Conservation (phyloP, 2,113 vertebrate genomes). For the Tamias sibiricus region DNA sequence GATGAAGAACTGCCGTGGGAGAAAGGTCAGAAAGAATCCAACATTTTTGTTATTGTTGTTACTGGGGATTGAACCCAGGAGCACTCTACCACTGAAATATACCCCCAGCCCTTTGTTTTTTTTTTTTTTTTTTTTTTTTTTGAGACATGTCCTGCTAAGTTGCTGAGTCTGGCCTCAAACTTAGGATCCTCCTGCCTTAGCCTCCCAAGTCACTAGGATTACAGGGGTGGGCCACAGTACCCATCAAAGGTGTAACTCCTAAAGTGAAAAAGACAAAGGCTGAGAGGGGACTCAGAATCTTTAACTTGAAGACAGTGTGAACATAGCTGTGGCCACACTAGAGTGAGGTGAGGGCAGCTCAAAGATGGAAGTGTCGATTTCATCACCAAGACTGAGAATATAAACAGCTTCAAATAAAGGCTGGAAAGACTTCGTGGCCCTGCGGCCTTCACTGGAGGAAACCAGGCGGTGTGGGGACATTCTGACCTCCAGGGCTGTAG, state of each 20-base stretch:
- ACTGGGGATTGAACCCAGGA: no score
- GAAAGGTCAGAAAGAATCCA: not conserved
- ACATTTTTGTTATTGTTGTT: not conserved
- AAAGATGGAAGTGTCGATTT: not conserved
- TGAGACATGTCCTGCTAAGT: no score
- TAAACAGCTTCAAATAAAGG: not conserved
- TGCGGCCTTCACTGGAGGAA: not conserved
- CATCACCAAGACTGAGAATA: not conserved
- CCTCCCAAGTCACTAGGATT: no score
- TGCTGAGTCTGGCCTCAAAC: no score
- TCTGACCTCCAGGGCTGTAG: not conserved
- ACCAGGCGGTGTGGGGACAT: not conserved
- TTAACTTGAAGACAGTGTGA: not conserved
- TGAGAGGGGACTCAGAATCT: not conserved
- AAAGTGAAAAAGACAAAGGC: not conserved
- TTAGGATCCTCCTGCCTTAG: no score
- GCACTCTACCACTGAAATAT: no score
- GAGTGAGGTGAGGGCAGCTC: not conserved
- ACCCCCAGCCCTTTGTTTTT: no score
- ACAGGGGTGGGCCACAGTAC: no score
- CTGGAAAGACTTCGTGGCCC: not conserved
- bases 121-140: no score
- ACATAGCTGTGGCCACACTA: not conserved
- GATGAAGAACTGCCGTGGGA: not conserved
- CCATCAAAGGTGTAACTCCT: not conserved